phyloP scores from a whole-genome alignment of 92 coral and sea anemone species.

The Phenganax subtilis region DNA sequence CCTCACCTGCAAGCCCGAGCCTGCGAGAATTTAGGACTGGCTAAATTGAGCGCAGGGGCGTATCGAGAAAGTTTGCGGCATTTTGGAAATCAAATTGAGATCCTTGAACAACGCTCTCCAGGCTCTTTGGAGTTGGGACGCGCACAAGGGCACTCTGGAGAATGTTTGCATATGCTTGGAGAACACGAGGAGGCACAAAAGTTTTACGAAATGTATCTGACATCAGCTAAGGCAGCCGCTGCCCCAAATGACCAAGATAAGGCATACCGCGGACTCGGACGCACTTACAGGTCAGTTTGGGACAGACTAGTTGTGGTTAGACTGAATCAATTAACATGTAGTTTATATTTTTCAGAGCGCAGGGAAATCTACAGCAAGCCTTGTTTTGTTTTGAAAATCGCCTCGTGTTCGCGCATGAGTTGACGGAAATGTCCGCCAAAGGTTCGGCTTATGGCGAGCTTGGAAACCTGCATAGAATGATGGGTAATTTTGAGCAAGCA shows the following conservation, averaged over 20 bases:
- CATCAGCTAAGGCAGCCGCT: conserved; percentile 76
- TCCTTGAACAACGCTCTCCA: conserved; percentile 63
- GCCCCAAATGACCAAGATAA: conserved; percentile 90
- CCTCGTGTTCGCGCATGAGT: conserved; percentile 85
- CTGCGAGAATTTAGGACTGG: conserved; percentile 76
- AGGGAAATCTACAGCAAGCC: conserved; percentile 94
- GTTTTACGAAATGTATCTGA: conserved; percentile 68
- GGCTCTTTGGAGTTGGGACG: conserved; percentile 86
- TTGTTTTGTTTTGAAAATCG: conserved; percentile 94
- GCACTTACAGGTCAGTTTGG: conserved; percentile 51
- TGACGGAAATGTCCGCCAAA: conserved; percentile 79
- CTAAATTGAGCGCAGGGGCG: conserved; percentile 65
- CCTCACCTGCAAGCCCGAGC: conserved; percentile 61
- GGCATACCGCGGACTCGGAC: conserved; percentile 97
- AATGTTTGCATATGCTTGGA: conserved; percentile 71
- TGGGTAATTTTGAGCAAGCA: conserved; percentile 93
- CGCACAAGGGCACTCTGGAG: conserved; percentile 86
- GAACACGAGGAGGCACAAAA: conserved; percentile 73
- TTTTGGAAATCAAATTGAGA: conserved; percentile 76
- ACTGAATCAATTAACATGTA: not conserved
- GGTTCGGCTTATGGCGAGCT: conserved; percentile 91
- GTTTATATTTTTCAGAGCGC: conserved; percentile 27
- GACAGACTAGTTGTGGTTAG: not conserved
- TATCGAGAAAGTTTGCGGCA: conserved; percentile 70
- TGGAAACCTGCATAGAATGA: conserved; percentile 85